phyloP scores from a whole-genome alignment of 2,113 vertebrate species.

The Aegotheles bennettii region DNA sequence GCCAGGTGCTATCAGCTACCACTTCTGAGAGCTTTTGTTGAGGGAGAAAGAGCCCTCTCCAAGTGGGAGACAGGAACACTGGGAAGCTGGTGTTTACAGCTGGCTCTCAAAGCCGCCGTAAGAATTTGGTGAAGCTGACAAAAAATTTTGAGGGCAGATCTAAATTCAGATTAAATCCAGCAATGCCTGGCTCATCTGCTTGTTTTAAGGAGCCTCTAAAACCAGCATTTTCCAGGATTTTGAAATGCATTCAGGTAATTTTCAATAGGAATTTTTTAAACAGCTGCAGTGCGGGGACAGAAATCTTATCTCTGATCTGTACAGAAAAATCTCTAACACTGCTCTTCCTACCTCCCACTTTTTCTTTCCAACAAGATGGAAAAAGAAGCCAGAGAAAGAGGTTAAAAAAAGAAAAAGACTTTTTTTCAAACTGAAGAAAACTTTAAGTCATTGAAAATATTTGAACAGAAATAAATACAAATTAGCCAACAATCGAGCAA shows the following conservation, averaged over 20 bases:
- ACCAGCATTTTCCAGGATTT: neutral
- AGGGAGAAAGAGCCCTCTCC: neutral
- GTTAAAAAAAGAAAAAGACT: neutral
- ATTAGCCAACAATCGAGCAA: slow-evolving; percentile 48
- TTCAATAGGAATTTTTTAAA: neutral
- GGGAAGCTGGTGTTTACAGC: accelerated
- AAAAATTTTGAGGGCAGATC: neutral
- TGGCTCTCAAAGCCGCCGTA: neutral
- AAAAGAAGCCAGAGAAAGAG: slow-evolving; percentile 33
- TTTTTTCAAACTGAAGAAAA: slow-evolving; percentile 10
- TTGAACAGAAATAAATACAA: slow-evolving; percentile 50
- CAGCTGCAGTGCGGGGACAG: neutral
- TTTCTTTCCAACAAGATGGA: slow-evolving; percentile 31
- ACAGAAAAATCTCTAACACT: neutral
- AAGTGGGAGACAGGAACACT: neutral
- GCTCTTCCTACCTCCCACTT: slow-evolving; percentile 50
- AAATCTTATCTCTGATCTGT: neutral
- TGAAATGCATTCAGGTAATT: neutral
- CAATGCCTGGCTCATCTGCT: neutral
- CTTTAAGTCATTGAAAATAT: slow-evolving; percentile 25
- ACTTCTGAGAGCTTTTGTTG: neutral
- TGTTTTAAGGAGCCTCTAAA: neutral
- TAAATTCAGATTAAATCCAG: neutral
- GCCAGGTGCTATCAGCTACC: neutral
- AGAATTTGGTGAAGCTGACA: neutral